Base-by-base conservation (phyloP, 2,888 invertebrate genomes). In the Eurytoma adleriae region DNA sequence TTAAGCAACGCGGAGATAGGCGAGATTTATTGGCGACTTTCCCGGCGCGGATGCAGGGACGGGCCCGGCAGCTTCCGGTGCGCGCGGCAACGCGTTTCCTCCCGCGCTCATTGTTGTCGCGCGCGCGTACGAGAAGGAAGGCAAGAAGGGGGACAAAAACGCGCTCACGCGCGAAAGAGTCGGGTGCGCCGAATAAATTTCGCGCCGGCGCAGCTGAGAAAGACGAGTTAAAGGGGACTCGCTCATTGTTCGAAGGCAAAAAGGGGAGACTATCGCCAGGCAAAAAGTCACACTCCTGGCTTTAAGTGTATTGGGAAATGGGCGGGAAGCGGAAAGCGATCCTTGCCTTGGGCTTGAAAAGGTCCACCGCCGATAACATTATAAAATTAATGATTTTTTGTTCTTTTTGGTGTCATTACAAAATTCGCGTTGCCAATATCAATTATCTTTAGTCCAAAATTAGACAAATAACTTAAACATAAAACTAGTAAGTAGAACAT, bases 181-280 rank as follows among this genome's bases (percentile, higher is more conserved):
- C 48, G 14, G 7, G 18, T 14, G 50, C 5, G 3, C 71, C 71
- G 76, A 80, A 76, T 80, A 80, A 80, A 80, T 80, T 76, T 71
- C 67, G 48, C 78, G 61, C 59, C 56, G 27, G 24, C 40, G 67
- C 40, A 18, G 66, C 50, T 40, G 7, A 67, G 70, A 12, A 52
- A 12, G 16, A 14, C 40, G 40, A 5, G 40, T 10, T 40, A 40
- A 40, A 40, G 40, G 40, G 10, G 40, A 0, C 40, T 10, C 7
- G 40, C 40, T 40, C 40, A 24, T 20, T 59, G 12, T 24, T 59
- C 12, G 24, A 20, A 59, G 20, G 12, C 20, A 57, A 57, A n/a
- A 59, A 59, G 18, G 57, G 18, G 57, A 5, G 57, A 40, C 40
- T 40, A 40, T 40, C 40, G 40, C 40, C 40, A 1, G 40, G 40